These are phyloP conservation scores for Heliocidaris tuberculata DNA, from an alignment of 35 echinoderm and acorn worm species.

Conservation along the genomic window DNA sequence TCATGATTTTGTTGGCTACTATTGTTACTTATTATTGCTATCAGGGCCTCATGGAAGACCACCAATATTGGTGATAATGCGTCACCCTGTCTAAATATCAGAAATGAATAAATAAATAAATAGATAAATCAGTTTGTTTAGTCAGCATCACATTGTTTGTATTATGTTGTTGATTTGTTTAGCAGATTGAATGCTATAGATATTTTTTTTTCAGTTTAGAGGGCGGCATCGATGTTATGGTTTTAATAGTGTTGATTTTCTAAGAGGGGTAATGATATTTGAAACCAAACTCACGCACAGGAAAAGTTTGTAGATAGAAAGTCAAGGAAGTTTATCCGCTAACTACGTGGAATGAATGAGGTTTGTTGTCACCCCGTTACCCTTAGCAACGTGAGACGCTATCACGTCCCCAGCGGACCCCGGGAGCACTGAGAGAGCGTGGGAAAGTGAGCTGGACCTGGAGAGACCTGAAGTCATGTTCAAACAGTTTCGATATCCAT, in stretches of 20 bases:
- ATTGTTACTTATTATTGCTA: too few species aligned
- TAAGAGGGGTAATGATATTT: not conserved
- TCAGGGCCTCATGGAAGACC: too few species aligned
- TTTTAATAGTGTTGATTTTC: not conserved
- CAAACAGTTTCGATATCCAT: not conserved
- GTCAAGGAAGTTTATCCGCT: not conserved
- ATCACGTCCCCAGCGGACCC: not conserved
- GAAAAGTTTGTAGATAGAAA: not conserved
- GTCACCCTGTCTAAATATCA: too few species aligned
- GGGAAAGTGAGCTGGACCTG: not conserved
- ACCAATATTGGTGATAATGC: too few species aligned
- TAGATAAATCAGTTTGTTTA: too few species aligned
- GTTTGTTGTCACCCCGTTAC: conserved; percentile 1
- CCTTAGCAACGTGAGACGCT: not conserved
- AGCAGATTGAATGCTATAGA: too few species aligned
- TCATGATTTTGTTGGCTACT: too few species aligned
- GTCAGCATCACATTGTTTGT: too few species aligned
- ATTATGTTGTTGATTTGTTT: too few species aligned
- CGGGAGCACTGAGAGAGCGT: conserved; percentile 24
- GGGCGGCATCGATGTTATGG: not conserved
- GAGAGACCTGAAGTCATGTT: not conserved
- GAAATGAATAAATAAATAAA: too few species aligned
- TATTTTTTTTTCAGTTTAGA: not conserved
- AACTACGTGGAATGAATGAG: not conserved
- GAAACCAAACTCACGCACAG: not conserved